Base-by-base conservation (phyloP, 2,797 vertebrate species). In the Mormyrus hasselquistii region DNA sequence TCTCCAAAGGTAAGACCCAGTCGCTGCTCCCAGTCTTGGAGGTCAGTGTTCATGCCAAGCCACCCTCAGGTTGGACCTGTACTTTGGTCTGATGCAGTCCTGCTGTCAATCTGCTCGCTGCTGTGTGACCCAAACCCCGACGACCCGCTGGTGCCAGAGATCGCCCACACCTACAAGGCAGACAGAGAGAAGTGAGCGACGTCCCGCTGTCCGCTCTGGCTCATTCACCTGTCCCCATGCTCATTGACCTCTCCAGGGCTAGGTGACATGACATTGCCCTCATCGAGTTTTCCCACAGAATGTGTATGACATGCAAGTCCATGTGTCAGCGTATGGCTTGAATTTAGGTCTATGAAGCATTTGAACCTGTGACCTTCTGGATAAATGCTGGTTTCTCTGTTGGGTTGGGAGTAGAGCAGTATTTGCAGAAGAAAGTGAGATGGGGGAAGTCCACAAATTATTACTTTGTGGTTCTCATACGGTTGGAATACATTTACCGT, bases 101-200 rank as follows among this genome's bases (percentile, higher is more conserved):
- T 94, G 69, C 88, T 93, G 62, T 93, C 94, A 65, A 92, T 93
- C 91, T 93, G 94, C 85, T 93, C 92, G 69, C 88, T 93, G 86
- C 90, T 94, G 82, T 94, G 92, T 52, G 92, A 94, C 89, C 93
- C 93, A 89, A 93, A 93, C 86, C 93, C 92, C 16, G 93, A 94
- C n/a, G 92, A 94, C 85, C 94, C 94, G 53, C 89, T 94, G 92
- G 92, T 94, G 53, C 93, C 93, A 86, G 93, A 93, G 91, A 93
- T 92, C 88, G 93, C 93, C n/a, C 93, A 93, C 90, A 94, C 91
- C 86, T 93, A 93, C 91, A 94, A 94, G 91, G 91, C 93, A 0
- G 90, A 93, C 91, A 92, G 92, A 91, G 92, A 94, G 73, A 94
- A 94, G 93, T 93, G 93, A n/a, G 93, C 8, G 0, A 49, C 12